These are phyloP conservation scores for Hetaerina titia DNA, from an alignment of 2,888 invertebrate genomes.

Conservation along the genomic window DNA sequence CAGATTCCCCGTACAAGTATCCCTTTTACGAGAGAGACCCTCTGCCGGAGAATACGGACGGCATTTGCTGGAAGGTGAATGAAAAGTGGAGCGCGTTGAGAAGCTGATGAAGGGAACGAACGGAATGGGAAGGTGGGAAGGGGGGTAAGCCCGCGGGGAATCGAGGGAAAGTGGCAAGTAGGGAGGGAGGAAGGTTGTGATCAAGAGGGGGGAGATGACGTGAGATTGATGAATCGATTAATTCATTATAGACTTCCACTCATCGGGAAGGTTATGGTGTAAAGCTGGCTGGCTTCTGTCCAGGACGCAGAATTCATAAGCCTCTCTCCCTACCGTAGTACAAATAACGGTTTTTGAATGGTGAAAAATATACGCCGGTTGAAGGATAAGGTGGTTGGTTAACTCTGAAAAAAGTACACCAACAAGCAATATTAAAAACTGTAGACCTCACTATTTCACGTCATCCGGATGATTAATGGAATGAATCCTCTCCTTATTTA, in stretches of 20 bases:
- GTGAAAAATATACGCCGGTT: neutral
- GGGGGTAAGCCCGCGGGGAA: neutral
- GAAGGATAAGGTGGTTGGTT: neutral
- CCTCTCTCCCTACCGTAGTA: neutral
- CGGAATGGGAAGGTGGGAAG: neutral
- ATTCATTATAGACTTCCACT: neutral
- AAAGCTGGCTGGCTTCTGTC: neutral
- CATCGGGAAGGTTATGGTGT: neutral
- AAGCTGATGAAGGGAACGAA: neutral
- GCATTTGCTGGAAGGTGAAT: neutral
- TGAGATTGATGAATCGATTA: slow-evolving; percentile 18
- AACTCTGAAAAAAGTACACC: neutral
- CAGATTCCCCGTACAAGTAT: neutral
- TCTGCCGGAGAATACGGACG: neutral
- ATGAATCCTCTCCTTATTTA: too few species aligned
- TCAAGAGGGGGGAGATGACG: neutral
- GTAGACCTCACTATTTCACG: too few species aligned
- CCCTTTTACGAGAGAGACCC: neutral
- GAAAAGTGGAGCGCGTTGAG: neutral
- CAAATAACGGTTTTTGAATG: neutral
- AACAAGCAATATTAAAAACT: too few species aligned
- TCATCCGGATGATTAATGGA: too few species aligned
- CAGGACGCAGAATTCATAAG: neutral
- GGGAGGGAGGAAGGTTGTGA: neutral
- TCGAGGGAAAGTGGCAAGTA: neutral